phyloP scores from a whole-genome alignment of 2,797 vertebrate species.

The Micromesistius poutassou region DNA sequence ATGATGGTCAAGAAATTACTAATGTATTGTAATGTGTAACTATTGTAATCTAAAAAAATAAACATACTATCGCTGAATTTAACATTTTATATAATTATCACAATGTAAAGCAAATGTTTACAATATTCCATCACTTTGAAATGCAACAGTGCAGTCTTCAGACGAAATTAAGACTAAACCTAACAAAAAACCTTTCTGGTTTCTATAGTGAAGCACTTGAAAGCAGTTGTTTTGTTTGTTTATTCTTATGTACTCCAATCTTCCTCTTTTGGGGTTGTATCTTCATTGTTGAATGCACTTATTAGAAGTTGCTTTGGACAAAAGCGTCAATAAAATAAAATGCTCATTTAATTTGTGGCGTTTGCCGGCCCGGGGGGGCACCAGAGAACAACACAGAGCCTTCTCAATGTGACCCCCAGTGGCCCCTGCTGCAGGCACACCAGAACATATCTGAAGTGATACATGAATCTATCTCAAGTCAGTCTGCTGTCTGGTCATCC shows the following conservation, averaged over 20 bases:
- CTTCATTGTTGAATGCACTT: no score
- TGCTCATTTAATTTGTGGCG: no score
- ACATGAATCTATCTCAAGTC: conserved; percentile 2
- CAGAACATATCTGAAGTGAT: not conserved
- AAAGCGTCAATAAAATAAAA: no score
- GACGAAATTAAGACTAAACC: not conserved
- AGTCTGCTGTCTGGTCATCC: conserved; percentile 17
- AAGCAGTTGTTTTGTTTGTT: no score
- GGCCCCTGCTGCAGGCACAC: not conserved
- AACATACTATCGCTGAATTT: not conserved
- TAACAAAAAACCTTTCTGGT: no score
- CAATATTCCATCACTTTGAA: conserved; percentile 7
- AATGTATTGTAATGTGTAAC: not conserved
- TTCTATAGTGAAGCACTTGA: no score
- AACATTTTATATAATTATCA: not conserved
- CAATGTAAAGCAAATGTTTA: not conserved
- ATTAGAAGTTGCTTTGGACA: no score
- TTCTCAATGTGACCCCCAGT: not conserved
- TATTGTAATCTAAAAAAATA: not conserved
- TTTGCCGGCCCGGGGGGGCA: not conserved
- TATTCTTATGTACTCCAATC: no score
- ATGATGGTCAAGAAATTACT: not conserved
- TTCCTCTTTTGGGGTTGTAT: no score
- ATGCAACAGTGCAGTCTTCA: not conserved
- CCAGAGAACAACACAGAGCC: not conserved